A percentile compares a stretch with the other conserved stretches of the same genome.
These are phyloP conservation scores for Ectropis crepuscularia DNA, from an alignment of 2,888 invertebrate genomes.

Conservation along the genomic window DNA sequence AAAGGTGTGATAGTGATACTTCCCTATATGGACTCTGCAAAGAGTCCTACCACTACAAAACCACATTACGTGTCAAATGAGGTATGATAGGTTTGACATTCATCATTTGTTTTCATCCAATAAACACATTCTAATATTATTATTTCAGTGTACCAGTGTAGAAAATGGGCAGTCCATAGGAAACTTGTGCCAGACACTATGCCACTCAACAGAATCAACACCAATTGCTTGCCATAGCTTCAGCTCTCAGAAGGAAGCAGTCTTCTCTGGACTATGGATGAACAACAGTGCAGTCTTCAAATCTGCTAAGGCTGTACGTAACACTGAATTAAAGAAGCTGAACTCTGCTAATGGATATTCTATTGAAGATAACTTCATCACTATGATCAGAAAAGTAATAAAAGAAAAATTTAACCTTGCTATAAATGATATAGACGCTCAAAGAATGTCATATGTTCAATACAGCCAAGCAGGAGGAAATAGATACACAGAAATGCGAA, in stretches of 20 bases:
- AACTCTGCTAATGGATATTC: constrained; percentile 75
- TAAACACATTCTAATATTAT: constrained; percentile 5
- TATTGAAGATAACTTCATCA: constrained; percentile 79
- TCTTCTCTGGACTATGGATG: constrained; percentile 85
- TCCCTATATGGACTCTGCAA: too few species aligned
- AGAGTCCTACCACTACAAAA: too few species aligned
- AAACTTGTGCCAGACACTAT: constrained; percentile 86
- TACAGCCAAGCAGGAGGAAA: constrained; percentile 64
- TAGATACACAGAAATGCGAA: constrained; percentile 83
- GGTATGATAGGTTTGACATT: too few species aligned
- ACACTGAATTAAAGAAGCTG: constrained; percentile 69
- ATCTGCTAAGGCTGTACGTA: constrained; percentile 65
- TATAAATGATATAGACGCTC: constrained; percentile 74
- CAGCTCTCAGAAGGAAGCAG: constrained; percentile 85
- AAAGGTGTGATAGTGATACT: too few species aligned
- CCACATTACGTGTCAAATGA: too few species aligned
- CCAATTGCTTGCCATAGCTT: constrained; percentile 85
- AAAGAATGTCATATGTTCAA: constrained; percentile 73
- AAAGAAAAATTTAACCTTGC: constrained; percentile 82
- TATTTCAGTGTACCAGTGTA: constrained; percentile 84
- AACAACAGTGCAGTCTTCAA: constrained; percentile 85
- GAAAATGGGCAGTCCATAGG: constrained; percentile 83
- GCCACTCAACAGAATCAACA: constrained; percentile 80
- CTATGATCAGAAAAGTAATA: constrained; percentile 79
- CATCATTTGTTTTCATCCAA: too few species aligned